Evolutionary conservation across 1,140 invertebrate genomes (phyloP), one percentile per base, ranked within the genome.

Genomic region (Helicoverpa zea): DNA sequence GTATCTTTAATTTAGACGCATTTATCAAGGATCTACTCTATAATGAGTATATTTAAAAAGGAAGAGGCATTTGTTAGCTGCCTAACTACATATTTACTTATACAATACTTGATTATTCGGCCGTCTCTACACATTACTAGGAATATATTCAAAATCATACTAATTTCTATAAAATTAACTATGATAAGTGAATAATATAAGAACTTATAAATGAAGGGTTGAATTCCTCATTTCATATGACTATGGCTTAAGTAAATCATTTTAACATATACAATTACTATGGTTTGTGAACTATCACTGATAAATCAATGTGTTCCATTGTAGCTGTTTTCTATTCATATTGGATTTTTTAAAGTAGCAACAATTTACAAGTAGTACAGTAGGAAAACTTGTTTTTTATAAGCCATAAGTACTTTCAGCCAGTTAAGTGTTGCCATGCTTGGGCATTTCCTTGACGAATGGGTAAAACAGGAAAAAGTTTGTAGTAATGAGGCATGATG

Each of bases 231-330:
- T 59, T 58, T 29, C 2, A 49, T 14, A 5, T 29, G 51, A 12
- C 56, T 51, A 75, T 75, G 73, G 56, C 30, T 61, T 75, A 51
- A 75, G 58, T 75, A 76, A 75, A 75, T 58, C 30, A 61, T 75
- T 75, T 75, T 49, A 54, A 75, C 49, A 72, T 68, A 35, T 35
- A 35, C 11, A 54, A 54, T 43, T 43, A 29, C 30, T 47, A 66
- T 47, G 35, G 14, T 66, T 66, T 66, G 35, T 66, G 63, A 66
- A 7, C 35, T 10, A 72, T 35, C 14, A 29, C 23, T 11, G 30
- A 54, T 13, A 10, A 51, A 29, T 68, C 16, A 43, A 75, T 75
- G 72, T 75, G 72, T 75, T 75, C 72, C 72, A 75, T 61, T 72
- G 68, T 72, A 72, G 51, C 68, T 30, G 54, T 72, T 75, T 59